Percentiles rank a stretch among this genome's conserved stretches.
These are phyloP conservation scores for Drosophila quinaria DNA, from an alignment of 2,888 invertebrate species.

Conservation along the genomic window DNA sequence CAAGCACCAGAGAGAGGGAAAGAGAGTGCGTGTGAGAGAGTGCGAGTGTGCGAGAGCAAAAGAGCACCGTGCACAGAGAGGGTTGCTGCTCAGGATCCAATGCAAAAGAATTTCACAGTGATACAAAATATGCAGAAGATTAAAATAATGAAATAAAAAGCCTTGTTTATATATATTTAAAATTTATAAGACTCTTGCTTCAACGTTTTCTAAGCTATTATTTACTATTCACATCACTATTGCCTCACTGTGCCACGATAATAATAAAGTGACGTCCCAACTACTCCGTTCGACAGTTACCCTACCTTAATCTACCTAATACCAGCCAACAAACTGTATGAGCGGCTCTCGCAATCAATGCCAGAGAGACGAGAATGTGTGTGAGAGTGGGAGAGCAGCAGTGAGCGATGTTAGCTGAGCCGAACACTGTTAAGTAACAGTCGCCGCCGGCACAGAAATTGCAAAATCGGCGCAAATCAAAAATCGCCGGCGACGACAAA, in stretches of 20 bases:
- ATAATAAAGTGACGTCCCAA: background rate
- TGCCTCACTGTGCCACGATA: conserved; percentile 1
- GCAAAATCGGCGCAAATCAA: conserved; percentile 79
- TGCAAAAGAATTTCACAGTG: conserved; percentile 12
- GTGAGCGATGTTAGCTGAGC: conserved; percentile 40
- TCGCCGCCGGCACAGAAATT: conserved; percentile 67
- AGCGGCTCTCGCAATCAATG: conserved; percentile 38
- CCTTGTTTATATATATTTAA: no score
- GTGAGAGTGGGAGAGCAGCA: conserved; percentile 1
- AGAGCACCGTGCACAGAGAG: background rate
- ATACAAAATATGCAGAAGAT: background rate
- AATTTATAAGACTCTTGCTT: no score
- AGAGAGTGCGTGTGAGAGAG: conserved; percentile 3
- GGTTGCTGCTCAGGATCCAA: background rate
- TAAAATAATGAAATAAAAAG: background rate
- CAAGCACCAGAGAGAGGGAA: conserved; percentile 1
- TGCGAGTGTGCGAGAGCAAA: background rate
- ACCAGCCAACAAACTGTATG: conserved; percentile 25
- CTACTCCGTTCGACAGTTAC: background rate
- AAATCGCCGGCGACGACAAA: conserved; percentile 81
- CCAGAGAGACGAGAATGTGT: conserved; percentile 8
- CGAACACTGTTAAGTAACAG: conserved; percentile 57
- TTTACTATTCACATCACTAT: background rate
- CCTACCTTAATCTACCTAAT: background rate
- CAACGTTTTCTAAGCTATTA: background rate